Evolutionary conservation across 2,113 vertebrate species (phyloP), one percentile per base, ranked within the genome.

Genomic region (Setophaga petechia): DNA sequence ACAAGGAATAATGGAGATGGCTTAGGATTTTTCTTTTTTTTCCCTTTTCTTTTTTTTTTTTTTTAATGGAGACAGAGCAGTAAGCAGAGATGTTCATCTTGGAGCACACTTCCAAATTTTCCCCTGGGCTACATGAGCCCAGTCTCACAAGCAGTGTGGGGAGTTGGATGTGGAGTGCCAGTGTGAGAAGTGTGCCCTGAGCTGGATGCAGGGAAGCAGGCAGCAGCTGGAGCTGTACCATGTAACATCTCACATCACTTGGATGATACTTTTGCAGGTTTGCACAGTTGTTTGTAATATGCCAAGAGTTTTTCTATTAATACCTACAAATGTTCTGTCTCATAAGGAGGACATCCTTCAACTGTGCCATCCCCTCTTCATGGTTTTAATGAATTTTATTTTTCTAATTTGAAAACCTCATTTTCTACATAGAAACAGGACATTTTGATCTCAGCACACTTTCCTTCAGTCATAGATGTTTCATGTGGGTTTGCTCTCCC

Each of bases 121-220:
- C 1, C 23, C 8, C 31, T 2, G 1, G 13, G 55, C 47, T 81
- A 17, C 9, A 6, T 0, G 7, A 66, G 10, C 27, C 44, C 41
- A 57, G 31, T 3, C 8, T 76, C 21, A 9, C 37, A 21, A 28
- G 41, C 8, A 43, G 10, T 5, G 11, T 17, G 23, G 30, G 10
- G 33, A 75, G 14, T 10, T 0, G 21, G 20, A 51, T 2, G 0
- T 1, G 2, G 44, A 51, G 23, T 9, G 1, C 15, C 23, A 41
- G 57, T 3, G 5, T 68, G 47, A 47, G 43, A 63, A 57, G 18
- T 4, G 0, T 31, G 37, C 31, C 28, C 37, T 27, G n/a, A 66
- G 57, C 24, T 71, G 54, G 44, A 46, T 44, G 16, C 27, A 69
- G 41, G 54, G 77, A 61, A 93, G n/a, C 31, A 44, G 25, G 58